Base-by-base conservation (phyloP, 2,113 vertebrate species). In the Psammodynastes pulverulentus region DNA sequence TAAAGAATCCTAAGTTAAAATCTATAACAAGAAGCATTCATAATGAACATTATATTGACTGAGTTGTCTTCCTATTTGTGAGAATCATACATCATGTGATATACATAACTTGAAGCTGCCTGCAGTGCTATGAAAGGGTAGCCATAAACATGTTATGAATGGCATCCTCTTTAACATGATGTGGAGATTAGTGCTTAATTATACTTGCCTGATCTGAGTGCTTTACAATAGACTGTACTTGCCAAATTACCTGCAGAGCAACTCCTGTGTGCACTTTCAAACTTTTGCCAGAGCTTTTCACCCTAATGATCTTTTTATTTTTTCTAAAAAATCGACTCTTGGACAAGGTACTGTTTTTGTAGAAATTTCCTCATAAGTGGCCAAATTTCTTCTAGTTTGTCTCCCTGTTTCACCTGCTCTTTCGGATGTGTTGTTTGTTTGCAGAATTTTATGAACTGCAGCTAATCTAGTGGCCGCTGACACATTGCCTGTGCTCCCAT, bases 401-500 rank as follows among this genome's bases (percentile, higher is more conserved):
- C 94, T 87, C 54, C 34, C 34, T 49, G 45, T 62, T 24, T 91
- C 54, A 1, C 48, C 93, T 24, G 84, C 5, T 88, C 15, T 67
- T 95, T 92, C 43, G 43, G 79, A 43, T 51, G 34, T 3, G 6
- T 49, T 72, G 12, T 2, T 2, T 51, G 67, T 93, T 84, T 93
- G 85, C 26, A 26, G 43, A 89, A 89, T 92, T 96, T 96, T 97
- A 94, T 43, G 93, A 94, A 92, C 93, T 95, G 93, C 93, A 95
- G 91, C 93, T 93, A 86, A 93, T 94, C 53, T 95, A 89, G 94
- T 96, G 94, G 95, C 88, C 89, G 21, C 15, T 85, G 88, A 56
- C 93, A 91, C 29, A 21, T 92, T 96, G 94, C 97, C 86, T 95
- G 94, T 95, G 97, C 96, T 96, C 93, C 97, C 96, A 97, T 97